Base-by-base conservation (phyloP, 2,888 invertebrate species). In the Hipparchia sbordonii region DNA sequence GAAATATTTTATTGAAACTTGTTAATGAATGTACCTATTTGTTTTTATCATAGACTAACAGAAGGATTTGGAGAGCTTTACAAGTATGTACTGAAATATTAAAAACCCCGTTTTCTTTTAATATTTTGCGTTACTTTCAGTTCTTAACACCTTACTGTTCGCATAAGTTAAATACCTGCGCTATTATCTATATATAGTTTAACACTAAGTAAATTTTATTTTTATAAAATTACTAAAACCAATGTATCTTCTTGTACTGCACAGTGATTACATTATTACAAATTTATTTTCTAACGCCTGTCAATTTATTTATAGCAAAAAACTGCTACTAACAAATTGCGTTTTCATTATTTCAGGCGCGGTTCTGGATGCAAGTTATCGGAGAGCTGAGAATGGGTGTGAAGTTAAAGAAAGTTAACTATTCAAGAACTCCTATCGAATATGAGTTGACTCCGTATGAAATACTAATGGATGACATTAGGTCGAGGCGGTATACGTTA, bases 381-480 rank as follows among this genome's bases (percentile, higher is more conserved):
- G 96, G 97, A 78, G 98, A 99, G 88, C 94, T 99, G 74, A 94
- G 99, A 70, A 96, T 97, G 88, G 99, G 99, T 45, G 98, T 99
- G 8, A 97, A 98, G 87, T 94, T 99, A 87, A 98, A 98, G 94
- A 98, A 98, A 90, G 94, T 97, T 48, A 96, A 96, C 86, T 95
- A 95, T 87, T 95, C 96, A 76, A 94, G 96, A 82, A 95, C 97
- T 10, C 97, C 97, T 8, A 96, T 97, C 75, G 98, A 99, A 89
- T 99, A 97, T 89, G 98, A 98, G 89, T 92, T 99, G 81, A 99
- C 99, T 63, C 99, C 99, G 12, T 99, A 98, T 86, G 99, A 99
- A 93, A 98, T 98, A 85, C 95, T 99, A 72, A 98, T 99, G 97
- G 98, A 98, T 87, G 99, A 99, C 86, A 99, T 99, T 84, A 95